Evolutionary conservation across 2,113 vertebrate genomes (phyloP), one percentile per base, ranked within the genome.

Genomic region (Euleptes europaea): DNA sequence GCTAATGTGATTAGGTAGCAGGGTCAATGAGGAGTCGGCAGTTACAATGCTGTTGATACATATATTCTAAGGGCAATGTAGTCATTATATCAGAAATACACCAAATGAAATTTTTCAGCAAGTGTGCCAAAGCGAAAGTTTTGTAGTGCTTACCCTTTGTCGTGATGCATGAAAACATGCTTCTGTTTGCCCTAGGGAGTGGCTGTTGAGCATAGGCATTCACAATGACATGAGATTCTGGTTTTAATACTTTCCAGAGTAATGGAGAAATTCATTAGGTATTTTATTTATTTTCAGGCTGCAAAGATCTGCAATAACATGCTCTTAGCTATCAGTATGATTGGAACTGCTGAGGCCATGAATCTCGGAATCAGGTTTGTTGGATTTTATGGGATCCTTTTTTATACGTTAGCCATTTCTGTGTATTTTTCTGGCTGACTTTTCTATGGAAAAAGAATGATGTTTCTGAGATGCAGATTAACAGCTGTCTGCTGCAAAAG

Each of bases 231-330:
- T 47, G 76, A 17, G 81, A 57, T 84, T 85, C 47, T 31, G 91
- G 12, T 11, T 63, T 19, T 65, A 51, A 87, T 80, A 82, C 0
- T 1, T 86, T 83, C 83, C 2, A 78, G 47, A 76, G 90, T 72
- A 88, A 66, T 6, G 1, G 35, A 88, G 70, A 76, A 89, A 76
- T 38, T 93, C 86, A 93, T 54, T 78, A 26, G 63, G 0, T 28
- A n/a, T 86, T 95, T 66, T 42, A 78, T 38, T 40, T 94, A 15
- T 90, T 95, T 96, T 78, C 92, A 99, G 99, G 98, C 98, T 87
- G 98, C 98, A 74, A 99, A 99, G 96, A 99, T 99, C 93, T 99
- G 99, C 92, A 99, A 99, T 97, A 99, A 99, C 93, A 98, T 99
- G 99, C 97, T 99, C 72, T 94, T 99, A 91, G 99, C 97, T 72